phyloP scores from a whole-genome alignment of 2,888 invertebrate species.

The Nomada lathburiana region DNA sequence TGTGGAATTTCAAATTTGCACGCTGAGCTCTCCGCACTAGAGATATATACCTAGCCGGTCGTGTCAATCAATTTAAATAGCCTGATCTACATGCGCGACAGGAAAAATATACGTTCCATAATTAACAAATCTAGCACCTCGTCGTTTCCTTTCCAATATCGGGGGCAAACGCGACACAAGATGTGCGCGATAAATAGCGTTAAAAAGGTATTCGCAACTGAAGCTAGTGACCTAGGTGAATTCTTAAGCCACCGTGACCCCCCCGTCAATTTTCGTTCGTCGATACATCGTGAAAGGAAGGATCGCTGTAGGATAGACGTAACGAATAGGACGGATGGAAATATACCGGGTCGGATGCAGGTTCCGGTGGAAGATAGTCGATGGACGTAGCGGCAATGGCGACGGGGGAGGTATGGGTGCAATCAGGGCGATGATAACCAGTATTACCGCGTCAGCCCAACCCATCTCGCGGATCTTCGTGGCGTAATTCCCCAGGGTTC shows the following conservation, averaged over 20 bases:
- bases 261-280: constrained; percentile 63
- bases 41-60: background rate
- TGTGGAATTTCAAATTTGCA: background rate
- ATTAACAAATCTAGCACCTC: background rate
- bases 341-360: constrained; percentile 62
- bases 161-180: background rate
- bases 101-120: background rate
- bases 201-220: background rate
- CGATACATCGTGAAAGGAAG: constrained; percentile 63
- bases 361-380: constrained; percentile 64
- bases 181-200: constrained; percentile 18
- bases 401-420: constrained; percentile 69
- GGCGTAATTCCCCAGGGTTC: constrained; percentile 77
- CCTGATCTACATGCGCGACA: background rate
- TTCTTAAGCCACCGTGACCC: constrained; percentile 43
- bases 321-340: constrained; percentile 67
- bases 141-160: background rate
- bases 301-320: constrained; percentile 60
- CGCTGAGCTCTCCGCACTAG: background rate
- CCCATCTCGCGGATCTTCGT: constrained; percentile 67
- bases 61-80: background rate
- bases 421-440: constrained; percentile 82
- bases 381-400: constrained; percentile 52
- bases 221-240: constrained; percentile 3
- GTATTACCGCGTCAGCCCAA: constrained; percentile 80